Evolutionary conservation across 1,140 invertebrate species (phyloP).

Genomic region (Brachionus plicatilis): DNA sequence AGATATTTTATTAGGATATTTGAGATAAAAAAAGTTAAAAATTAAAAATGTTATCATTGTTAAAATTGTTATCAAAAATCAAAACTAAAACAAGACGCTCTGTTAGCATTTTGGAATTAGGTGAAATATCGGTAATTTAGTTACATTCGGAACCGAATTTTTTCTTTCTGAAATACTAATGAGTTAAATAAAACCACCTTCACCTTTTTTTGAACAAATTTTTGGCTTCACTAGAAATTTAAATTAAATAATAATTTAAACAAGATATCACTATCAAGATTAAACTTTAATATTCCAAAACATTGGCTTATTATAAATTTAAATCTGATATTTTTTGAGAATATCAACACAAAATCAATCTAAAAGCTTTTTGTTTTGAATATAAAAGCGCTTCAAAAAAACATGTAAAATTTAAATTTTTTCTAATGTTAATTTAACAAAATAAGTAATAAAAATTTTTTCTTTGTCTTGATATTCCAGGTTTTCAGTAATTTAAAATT

Average conservation of each 20-base stretch:
- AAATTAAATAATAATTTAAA: neutral
- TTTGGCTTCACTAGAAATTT: neutral
- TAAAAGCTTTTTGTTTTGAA: neutral
- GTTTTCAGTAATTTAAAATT: neutral
- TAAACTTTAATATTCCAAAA: neutral
- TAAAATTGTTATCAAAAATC: neutral
- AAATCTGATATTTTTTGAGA: neutral
- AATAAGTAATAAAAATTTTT: neutral
- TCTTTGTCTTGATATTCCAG: neutral
- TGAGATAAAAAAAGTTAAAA: neutral
- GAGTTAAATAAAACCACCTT: neutral
- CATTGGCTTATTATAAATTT: neutral
- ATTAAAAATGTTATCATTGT: neutral
- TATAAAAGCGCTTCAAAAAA: neutral
- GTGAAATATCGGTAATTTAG: neutral
- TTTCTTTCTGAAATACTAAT: neutral
- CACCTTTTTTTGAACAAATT: neutral
- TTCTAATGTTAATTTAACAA: neutral
- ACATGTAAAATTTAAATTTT: neutral
- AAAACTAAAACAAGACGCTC: neutral
- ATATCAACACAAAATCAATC: neutral
- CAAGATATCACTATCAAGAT: neutral
- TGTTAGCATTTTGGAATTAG: neutral
- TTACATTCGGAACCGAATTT: neutral
- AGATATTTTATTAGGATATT: neutral